phyloP scores from a whole-genome alignment of 2,113 vertebrate species.

The Ovis aries region ARS-UI_Ramb_v3.0 NC_056080.1:10984001-10984500 shows the following conservation, averaged over 20 bases:
- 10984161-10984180: background rate
- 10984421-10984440: background rate
- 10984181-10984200: background rate
- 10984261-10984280: background rate
- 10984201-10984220: background rate
- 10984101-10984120: background rate
- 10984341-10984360: background rate
- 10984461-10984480: background rate
- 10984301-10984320: background rate
- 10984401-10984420: background rate
- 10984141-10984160: background rate
- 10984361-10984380: background rate
- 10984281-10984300: background rate
- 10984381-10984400: background rate
- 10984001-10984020: background rate
- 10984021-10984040: background rate
- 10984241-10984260: background rate
- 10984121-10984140: background rate
- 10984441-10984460: background rate
- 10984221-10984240: background rate
- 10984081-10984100: background rate
- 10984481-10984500: background rate
- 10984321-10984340: background rate
- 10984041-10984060: background rate
- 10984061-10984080: background rate